phyloP scores from a whole-genome alignment of 2,888 invertebrate species.

The Acholoe squamosa region DNA sequence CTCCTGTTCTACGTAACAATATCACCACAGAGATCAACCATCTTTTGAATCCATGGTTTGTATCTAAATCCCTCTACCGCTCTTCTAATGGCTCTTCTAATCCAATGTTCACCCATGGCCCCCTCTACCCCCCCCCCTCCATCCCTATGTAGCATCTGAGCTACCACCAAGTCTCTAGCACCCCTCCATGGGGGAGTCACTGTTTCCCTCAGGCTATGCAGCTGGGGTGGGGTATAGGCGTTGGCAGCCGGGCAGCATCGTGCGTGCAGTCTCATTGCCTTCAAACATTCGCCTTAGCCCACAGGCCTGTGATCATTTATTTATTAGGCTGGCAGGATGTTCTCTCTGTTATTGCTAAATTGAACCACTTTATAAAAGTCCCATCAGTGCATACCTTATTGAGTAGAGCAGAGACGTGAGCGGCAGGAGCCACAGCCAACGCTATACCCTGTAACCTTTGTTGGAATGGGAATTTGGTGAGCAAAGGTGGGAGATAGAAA shows the following conservation, averaged over 20 bases:
- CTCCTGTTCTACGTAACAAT: too few species aligned
- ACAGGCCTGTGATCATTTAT: conserved; percentile 13
- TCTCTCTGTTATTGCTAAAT: not conserved
- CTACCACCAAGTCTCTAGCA: too few species aligned
- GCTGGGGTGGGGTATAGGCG: too few species aligned
- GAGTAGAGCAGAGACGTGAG: conserved; percentile 6
- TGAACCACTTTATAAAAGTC: conserved; percentile 32
- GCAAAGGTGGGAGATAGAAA: not conserved
- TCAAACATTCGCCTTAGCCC: not conserved
- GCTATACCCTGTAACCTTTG: conserved; percentile 20
- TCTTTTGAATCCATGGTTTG: too few species aligned
- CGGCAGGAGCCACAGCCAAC: not conserved
- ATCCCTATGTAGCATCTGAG: too few species aligned
- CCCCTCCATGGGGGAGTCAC: too few species aligned
- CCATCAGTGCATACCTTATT: conserved; percentile 20
- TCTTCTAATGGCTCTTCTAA: too few species aligned
- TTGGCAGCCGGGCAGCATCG: not conserved
- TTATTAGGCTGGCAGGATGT: conserved; percentile 6
- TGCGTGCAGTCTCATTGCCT: conserved; percentile 2
- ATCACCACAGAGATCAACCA: too few species aligned
- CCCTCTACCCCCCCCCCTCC: too few species aligned
- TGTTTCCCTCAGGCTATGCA: too few species aligned
- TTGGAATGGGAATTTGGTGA: not conserved
- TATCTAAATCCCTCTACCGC: too few species aligned
- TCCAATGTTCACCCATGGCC: too few species aligned